These are phyloP conservation scores for Atrina japonica DNA, from an alignment of 2,888 invertebrate species.

Conservation along the genomic window DNA sequence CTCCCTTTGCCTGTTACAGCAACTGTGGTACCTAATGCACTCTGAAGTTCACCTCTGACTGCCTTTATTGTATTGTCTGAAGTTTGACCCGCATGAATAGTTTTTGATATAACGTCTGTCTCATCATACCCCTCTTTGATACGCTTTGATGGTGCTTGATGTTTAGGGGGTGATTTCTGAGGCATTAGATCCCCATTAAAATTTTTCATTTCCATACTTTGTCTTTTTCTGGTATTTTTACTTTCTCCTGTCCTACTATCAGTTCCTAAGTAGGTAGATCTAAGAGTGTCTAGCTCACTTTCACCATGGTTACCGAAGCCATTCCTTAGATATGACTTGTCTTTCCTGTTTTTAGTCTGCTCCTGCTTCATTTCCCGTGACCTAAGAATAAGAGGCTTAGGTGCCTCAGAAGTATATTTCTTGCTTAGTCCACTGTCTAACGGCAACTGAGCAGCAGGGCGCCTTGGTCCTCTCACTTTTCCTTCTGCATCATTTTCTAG, in stretches of 20 bases:
- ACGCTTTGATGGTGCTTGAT: conserved; percentile 30
- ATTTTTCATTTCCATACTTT: conserved; percentile 33
- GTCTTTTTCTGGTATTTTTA: conserved; percentile 18
- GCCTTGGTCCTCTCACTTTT: conserved; percentile 18
- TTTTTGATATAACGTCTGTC: conserved; percentile 42
- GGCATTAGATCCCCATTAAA: conserved; percentile 28
- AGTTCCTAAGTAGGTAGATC: conserved; percentile 28
- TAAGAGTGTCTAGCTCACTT: conserved; percentile 17
- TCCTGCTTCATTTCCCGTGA: conserved; percentile 30
- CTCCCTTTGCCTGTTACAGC: conserved; percentile 11
- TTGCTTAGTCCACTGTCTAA: background rate
- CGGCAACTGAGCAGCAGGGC: conserved; percentile 32
- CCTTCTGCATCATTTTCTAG: conserved; percentile 2
- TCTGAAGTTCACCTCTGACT: conserved; percentile 46
- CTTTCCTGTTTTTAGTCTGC: background rate
- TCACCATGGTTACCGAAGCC: conserved; percentile 28
- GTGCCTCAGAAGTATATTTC: conserved; percentile 46
- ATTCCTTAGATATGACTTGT: conserved; percentile 21
- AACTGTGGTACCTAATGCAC: conserved; percentile 19
- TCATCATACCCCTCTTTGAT: conserved; percentile 39
- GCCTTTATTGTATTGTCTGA: conserved; percentile 42
- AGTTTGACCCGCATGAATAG: conserved; percentile 31
- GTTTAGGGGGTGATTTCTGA: conserved; percentile 23
- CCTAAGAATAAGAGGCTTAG: conserved; percentile 58
- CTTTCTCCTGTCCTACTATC: conserved; percentile 8